Evolutionary conservation across 2,888 invertebrate species (phyloP).

Genomic region (Helleia helle): DNA sequence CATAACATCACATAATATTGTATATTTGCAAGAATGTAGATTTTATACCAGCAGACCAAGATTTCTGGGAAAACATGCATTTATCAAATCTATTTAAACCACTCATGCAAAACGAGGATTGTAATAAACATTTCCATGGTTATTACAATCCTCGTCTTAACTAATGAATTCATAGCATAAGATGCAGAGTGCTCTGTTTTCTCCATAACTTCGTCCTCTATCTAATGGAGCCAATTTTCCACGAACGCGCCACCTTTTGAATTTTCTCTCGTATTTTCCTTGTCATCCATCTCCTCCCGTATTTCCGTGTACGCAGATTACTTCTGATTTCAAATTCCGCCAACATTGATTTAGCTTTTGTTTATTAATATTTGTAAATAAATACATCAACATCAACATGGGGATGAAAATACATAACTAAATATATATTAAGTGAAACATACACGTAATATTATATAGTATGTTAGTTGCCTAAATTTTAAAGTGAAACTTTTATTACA

Average conservation of each 20-base stretch:
- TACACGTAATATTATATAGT: too few species aligned
- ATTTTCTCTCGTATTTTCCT: conserved; percentile 67
- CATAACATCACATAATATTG: too few species aligned
- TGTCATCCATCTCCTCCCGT: conserved; percentile 64
- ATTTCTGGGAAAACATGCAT: too few species aligned
- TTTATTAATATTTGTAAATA: conserved; percentile 15
- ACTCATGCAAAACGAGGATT: too few species aligned
- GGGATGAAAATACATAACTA: too few species aligned
- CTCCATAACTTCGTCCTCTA: conserved; percentile 42
- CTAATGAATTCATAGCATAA: conserved; percentile 13
- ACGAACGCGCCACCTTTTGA: conserved; percentile 57
- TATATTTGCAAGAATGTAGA: too few species aligned
- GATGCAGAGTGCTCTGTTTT: conserved; percentile 25
- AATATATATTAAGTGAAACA: too few species aligned
- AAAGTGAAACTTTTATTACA: too few species aligned
- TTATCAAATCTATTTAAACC: too few species aligned
- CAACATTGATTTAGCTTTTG: conserved; percentile 49
- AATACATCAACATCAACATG: too few species aligned
- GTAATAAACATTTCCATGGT: neutral
- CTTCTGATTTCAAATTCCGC: conserved; percentile 64
- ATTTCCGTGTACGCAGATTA: conserved; percentile 61
- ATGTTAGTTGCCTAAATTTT: too few species aligned
- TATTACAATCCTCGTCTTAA: neutral
- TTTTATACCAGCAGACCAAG: too few species aligned
- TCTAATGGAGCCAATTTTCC: conserved; percentile 72